Evolutionary conservation across 2,797 vertebrate genomes (phyloP).

Genomic region (Amphiprion clarkii): DNA sequence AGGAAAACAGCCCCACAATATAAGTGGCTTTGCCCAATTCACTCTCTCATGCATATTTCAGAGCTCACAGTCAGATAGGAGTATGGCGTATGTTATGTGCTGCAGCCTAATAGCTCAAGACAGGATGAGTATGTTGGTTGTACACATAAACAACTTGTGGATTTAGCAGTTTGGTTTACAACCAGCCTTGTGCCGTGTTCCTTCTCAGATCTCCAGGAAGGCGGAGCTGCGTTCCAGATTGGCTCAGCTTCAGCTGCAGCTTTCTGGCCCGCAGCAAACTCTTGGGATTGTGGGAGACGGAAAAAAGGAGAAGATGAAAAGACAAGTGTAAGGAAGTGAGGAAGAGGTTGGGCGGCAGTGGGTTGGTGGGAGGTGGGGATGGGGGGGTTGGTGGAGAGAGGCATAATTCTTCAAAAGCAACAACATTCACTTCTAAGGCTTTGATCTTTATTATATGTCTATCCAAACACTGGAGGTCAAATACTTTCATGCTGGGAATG

Average conservation of each 20-base stretch:
- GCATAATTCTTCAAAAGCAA: slow-evolving; percentile 80
- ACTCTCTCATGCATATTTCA: slow-evolving; percentile 60
- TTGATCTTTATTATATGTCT: slow-evolving; percentile 75
- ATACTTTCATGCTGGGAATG: slow-evolving; percentile 61
- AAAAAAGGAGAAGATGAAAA: slow-evolving; percentile 88
- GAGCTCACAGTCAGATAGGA: slow-evolving; percentile 46
- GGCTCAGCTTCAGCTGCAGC: slow-evolving; percentile 89
- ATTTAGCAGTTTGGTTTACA: slow-evolving; percentile 69
- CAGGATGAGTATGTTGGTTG: slow-evolving; percentile 51
- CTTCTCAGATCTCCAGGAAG: slow-evolving; percentile 87
- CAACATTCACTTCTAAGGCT: slow-evolving; percentile 77
- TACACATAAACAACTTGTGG: slow-evolving; percentile 77
- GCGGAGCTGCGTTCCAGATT: slow-evolving; percentile 88
- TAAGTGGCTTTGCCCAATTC: slow-evolving; percentile 29
- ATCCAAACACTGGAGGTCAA: slow-evolving; percentile 72
- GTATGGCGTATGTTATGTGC: slow-evolving; percentile 28
- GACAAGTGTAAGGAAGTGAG: slow-evolving; percentile 88
- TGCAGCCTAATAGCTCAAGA: slow-evolving; percentile 57
- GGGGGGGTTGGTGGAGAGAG: slow-evolving; percentile 56
- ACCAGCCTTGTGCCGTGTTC: slow-evolving; percentile 72
- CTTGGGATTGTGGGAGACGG: slow-evolving; percentile 83
- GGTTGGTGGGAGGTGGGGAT: neutral
- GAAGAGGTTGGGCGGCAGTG: slow-evolving; percentile 55
- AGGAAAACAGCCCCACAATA: slow-evolving; percentile 32
- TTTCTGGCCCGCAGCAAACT: slow-evolving; percentile 87